Evolutionary conservation across 2,113 vertebrate genomes (phyloP), one percentile per base, ranked within the genome.

Genomic region (Notechis scutatus): DNA sequence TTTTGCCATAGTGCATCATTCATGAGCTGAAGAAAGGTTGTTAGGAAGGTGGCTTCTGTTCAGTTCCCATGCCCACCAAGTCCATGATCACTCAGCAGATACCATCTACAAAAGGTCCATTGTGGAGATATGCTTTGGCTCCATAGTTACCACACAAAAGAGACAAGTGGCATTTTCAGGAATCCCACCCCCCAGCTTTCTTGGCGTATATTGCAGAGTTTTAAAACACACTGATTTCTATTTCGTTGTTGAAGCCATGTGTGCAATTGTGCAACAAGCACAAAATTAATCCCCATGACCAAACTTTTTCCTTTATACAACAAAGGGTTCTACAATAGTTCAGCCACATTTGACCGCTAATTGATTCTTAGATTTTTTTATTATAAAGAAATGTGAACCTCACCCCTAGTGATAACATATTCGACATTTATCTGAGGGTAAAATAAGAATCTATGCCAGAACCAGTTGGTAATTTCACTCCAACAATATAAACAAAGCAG

Each of bases 101-200:
- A 88, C 61, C 5, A 5, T 54, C 42, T 91, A 91, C 90, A 93
- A 93, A 91, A 91, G 86, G 29, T 57, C 50, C 29, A 91, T 91
- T 89, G 54, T 93, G 87, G 87, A 42, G 52, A 23, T 57, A 18
- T 91, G 61, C 81, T 89, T 93, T 50, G 87, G 64, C 81, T 88
- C 86, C 86, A 91, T 91, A 93, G 90, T 89, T 93, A 91, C 86
- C 86, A 85, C 21, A 64, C 55, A 91, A 91, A 93, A 93, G 87
- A 24, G 59, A 39, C 54, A 54, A 85, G 42, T 93, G 89, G 86
- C 89, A 86, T 93, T 93, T 57, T 21, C 24, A 26, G 52, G 74
- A 57, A 90, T 42, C 81, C 45, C 92, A 9, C 50, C 47, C 47
- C 8, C 85, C 61, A 85, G 34, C 86, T 88, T 89, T 89, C 86